phyloP scores from a whole-genome alignment of 2,113 vertebrate genomes.

The Prietella phreatophila region DNA sequence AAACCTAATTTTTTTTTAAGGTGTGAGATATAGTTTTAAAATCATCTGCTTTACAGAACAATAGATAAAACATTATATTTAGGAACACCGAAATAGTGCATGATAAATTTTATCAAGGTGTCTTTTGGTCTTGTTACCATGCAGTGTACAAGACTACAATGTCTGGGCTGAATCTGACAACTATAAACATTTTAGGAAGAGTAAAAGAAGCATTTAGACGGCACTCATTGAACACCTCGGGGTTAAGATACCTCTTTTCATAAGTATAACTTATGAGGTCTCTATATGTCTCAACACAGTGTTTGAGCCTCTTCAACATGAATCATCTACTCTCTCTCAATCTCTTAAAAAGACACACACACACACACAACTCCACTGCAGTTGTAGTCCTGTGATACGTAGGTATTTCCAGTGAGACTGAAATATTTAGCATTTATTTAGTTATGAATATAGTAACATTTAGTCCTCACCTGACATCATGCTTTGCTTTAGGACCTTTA shows the following conservation, averaged over 20 bases:
- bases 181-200: slow-evolving; percentile 15
- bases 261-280: slow-evolving; percentile 12
- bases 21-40: not conserved
- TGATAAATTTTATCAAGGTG: not conserved
- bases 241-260: not conserved
- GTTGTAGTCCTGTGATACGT: not conserved
- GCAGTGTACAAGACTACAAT: not conserved
- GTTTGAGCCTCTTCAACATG: not conserved
- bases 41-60: not conserved
- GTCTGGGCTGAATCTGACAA: slow-evolving; percentile 8
- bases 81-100: not conserved
- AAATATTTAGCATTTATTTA: not conserved
- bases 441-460: no score
- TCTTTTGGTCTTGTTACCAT: not conserved
- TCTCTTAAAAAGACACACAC: no score
- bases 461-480: not conserved
- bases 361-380: not conserved
- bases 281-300: not conserved
- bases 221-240: slow-evolving; percentile 5
- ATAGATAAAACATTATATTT: not conserved
- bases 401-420: not conserved
- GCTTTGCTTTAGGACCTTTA: not conserved
- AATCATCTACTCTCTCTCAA: not conserved
- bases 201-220: slow-evolving; percentile 14
- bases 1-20: not conserved